Percentiles rank a stretch among this genome's conserved stretches.
Conservation (phyloP, 2,113 vertebrate genomes). For the Antidorcas marsupialis region DNA sequence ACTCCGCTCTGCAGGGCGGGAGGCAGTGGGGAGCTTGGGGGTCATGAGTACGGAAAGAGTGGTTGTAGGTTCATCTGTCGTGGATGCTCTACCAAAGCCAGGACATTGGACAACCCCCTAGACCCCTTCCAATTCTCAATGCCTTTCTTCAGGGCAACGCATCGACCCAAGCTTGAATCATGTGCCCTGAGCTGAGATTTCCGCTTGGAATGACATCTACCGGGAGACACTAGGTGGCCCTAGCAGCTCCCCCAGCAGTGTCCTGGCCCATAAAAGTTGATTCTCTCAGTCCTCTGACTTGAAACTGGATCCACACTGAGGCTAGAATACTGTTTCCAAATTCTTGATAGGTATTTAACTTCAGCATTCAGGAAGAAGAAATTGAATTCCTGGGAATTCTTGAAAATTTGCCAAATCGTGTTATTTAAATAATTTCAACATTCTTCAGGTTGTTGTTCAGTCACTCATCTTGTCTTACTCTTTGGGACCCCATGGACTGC, state of each 20-base stretch:
- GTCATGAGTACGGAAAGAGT: not conserved
- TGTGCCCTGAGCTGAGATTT: not conserved
- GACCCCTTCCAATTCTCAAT: not conserved
- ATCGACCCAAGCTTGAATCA: not conserved
- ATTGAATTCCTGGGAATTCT: not conserved
- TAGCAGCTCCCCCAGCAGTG: not conserved
- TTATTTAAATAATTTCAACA: not conserved
- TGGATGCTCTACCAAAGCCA: not conserved
- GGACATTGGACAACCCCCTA: not conserved
- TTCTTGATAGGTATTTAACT: not conserved
- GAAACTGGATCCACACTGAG: not conserved
- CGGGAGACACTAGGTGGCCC: not conserved
- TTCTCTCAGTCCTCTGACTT: not conserved
- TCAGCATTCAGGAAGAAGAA: not conserved
- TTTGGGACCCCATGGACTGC: not conserved
- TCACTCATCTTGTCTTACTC: not conserved
- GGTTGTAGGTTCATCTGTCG: rapidly evolving
- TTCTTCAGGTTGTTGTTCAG: not conserved
- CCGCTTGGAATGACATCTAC: not conserved
- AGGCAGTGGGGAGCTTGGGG: not conserved
- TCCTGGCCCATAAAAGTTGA: not conserved
- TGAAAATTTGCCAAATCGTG: not conserved
- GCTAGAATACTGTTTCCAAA: not conserved
- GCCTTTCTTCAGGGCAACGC: not conserved
- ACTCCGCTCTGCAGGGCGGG: not conserved